These are phyloP conservation scores for Paraplagusia blochii DNA, from an alignment of 2,113 vertebrate species.

Conservation along the genomic window DNA sequence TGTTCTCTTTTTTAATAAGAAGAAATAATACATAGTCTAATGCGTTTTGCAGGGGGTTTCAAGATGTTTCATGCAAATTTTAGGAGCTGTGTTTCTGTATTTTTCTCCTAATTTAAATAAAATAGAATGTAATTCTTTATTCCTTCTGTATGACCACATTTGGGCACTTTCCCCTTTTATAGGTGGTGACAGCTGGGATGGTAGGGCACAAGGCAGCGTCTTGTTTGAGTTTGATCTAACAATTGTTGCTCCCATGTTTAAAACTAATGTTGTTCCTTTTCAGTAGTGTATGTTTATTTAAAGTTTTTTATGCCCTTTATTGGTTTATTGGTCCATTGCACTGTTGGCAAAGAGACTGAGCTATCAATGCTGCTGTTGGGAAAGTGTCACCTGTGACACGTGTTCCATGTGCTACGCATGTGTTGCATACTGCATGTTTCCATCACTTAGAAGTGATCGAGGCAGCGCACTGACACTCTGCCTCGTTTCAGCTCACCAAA, in stretches of 20 bases:
- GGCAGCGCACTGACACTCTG: not conserved
- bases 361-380: not conserved
- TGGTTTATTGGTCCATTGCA: constrained; percentile 35
- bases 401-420: constrained; percentile 24
- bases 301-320: constrained; percentile 22
- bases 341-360: constrained; percentile 10
- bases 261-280: constrained; percentile 45
- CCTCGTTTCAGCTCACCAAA: constrained; percentile 87
- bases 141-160: constrained; percentile 16
- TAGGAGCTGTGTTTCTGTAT: not conserved
- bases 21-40: not conserved
- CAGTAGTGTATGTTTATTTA: not conserved
- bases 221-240: constrained; percentile 50
- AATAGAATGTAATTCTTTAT: not conserved
- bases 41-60: not conserved
- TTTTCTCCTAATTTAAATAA: not conserved
- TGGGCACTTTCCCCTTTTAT: constrained; percentile 28
- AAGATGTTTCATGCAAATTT: not conserved
- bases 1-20: not conserved
- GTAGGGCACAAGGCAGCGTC: constrained; percentile 52
- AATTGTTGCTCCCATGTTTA: constrained; percentile 32
- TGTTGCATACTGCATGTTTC: constrained; percentile 30
- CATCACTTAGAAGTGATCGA: not conserved
- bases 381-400: constrained; percentile 15
- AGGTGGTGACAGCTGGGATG: constrained; percentile 73